Base-by-base conservation (phyloP, 2,888 invertebrate genomes). In the Neelides folsomi region DNA sequence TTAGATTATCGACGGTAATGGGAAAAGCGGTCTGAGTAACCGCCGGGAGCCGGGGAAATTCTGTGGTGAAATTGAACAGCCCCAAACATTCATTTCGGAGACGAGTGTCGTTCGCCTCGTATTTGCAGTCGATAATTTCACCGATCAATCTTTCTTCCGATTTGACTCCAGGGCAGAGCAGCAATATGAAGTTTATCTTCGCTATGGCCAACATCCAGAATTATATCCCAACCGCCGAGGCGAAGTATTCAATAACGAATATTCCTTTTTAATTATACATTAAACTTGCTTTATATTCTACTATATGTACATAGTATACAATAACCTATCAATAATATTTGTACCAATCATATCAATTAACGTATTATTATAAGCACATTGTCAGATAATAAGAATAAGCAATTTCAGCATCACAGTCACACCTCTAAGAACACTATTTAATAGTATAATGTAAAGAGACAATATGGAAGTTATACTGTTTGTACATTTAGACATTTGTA, bases 121-220 rank as follows among this genome's bases (percentile, higher is more conserved):
- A 60, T 90, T 90, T 73, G 87, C 88, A 69, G 85, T 86, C 39
- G 89, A 90, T 71, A 89, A 89, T 74, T 90, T 88, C 73, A 89
- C 90, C 44, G 88, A 89, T 71, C 89, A 90, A 73, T 86, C 85
- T 2, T 86, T 86, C 73, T 83, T 86, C 71, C 84, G 84, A 66
- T 86, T 86, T 69, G 85, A 86, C 68, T 82, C 83, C 62, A 80
- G 88, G 62, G 88, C 89, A 41, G 90, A 90, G 70, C 88, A 89
- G 68, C 88, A 88, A 71, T 83, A 84, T 67, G 88, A 89, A 71
- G 87, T 89, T 43, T 89, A 87, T 69, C 76, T 86, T 49, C 77
- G 90, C 58, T 90, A 89, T 68, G 90, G 90, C n/a, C 89, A 88
- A 67, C 89, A 89, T 76, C 89, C 90, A 37, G 89, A 90, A 69